phyloP scores from a whole-genome alignment of 2,113 vertebrate species.

The Sphyrna mokarran region DNA sequence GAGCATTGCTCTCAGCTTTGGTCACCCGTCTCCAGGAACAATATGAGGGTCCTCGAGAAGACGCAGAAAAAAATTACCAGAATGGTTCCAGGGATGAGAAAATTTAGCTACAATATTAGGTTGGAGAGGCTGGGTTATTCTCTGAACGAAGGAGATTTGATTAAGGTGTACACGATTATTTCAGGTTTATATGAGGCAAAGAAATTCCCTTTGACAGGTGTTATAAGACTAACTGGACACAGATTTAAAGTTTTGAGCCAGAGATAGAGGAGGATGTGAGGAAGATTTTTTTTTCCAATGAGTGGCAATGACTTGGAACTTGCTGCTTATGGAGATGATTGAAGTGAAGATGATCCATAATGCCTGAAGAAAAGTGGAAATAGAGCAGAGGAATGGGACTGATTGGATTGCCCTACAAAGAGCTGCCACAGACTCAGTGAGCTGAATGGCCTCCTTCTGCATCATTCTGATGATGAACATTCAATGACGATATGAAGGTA shows the following conservation, averaged over 20 bases:
- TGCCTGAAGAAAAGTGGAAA: neutral
- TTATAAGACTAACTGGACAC: too few species aligned
- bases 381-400: neutral
- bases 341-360: neutral
- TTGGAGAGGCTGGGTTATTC: too few species aligned
- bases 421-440: neutral
- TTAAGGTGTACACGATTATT: neutral
- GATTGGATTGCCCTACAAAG: neutral
- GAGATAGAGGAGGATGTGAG: neutral
- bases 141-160: neutral
- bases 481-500: neutral
- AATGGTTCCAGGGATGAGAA: too few species aligned
- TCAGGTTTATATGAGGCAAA: neutral
- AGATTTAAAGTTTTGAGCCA: neutral
- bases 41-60: too few species aligned
- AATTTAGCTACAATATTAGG: too few species aligned
- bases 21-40: too few species aligned
- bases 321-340: neutral
- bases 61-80: too few species aligned
- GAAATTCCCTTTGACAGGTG: neutral
- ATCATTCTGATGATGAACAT: neutral
- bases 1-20: too few species aligned
- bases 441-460: neutral
- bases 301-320: neutral
- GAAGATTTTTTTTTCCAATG: neutral